Evolutionary conservation across 2,113 vertebrate species (phyloP).

Genomic region (Alouatta palliata): DNA sequence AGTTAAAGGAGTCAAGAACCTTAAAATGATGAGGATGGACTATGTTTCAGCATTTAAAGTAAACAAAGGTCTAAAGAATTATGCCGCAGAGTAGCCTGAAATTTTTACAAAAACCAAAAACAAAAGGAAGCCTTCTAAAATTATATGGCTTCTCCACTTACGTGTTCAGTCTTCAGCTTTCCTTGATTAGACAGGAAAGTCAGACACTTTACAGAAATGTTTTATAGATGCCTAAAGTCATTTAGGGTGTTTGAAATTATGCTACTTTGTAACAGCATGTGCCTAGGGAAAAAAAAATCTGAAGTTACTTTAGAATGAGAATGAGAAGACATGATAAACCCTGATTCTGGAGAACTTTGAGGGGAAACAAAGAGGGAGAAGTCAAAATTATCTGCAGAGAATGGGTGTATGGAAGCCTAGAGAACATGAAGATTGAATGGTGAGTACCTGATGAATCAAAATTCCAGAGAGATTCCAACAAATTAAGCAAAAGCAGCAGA

Average conservation of each 20-base stretch:
- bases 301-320: not conserved
- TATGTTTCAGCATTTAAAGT: not conserved
- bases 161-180: not conserved
- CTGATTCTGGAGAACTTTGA: not conserved
- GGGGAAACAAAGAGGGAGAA: not conserved
- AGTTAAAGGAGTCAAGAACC: not conserved
- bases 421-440: not conserved
- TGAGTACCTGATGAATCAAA: not conserved
- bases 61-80: not conserved
- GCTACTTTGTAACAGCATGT: not conserved
- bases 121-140: not conserved
- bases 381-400: not conserved
- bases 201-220: not conserved
- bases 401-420: not conserved
- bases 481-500: not conserved
- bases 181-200: slow-evolving; percentile 12
- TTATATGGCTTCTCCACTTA: not conserved
- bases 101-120: not conserved
- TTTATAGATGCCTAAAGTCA: not conserved
- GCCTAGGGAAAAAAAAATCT: not conserved
- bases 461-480: not conserved
- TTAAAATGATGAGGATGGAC: not conserved
- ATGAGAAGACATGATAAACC: not conserved
- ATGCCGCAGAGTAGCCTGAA: not conserved
- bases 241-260: not conserved